These are phyloP conservation scores for Pegoplata infirma DNA, from an alignment of 2,888 invertebrate genomes.

Conservation along the genomic window DNA sequence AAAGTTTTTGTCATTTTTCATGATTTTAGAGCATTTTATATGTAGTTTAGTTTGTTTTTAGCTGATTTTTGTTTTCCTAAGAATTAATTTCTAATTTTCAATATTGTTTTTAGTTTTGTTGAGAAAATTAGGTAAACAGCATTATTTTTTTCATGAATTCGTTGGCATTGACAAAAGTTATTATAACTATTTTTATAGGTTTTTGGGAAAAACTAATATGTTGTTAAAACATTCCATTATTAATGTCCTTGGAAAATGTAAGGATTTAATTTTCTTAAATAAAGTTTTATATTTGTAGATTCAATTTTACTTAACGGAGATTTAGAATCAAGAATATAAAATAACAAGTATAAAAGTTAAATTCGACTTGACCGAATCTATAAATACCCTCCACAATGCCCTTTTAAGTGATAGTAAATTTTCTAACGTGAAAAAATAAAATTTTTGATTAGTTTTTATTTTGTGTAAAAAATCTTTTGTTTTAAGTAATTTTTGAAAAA, in stretches of 20 bases:
- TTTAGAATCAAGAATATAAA: too few species aligned
- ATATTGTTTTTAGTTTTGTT: conserved; percentile 28
- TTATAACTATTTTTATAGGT: neutral
- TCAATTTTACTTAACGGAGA: too few species aligned
- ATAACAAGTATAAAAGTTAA: too few species aligned
- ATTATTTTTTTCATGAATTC: neutral
- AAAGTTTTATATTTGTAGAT: too few species aligned
- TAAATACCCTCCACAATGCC: too few species aligned
- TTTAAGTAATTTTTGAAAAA: too few species aligned
- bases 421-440: too few species aligned
- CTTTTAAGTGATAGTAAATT: too few species aligned
- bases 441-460: too few species aligned
- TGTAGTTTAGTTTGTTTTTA: conserved; percentile 13
- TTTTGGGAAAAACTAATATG: conserved; percentile 27
- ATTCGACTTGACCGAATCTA: too few species aligned
- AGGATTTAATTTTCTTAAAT: too few species aligned
- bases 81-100: conserved; percentile 19
- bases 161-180: conserved; percentile 27
- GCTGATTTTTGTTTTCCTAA: conserved; percentile 5
- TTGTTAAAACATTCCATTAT: neutral
- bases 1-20: conserved; percentile 23
- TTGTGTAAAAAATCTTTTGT: too few species aligned
- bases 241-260: conserved; percentile 33
- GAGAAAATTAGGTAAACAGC: conserved; percentile 17
- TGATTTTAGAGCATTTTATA: conserved; percentile 48